Evolutionary conservation across 2,888 invertebrate genomes (phyloP), one percentile per base, ranked within the genome.

Genomic region (Drosophila demipolita): DNA sequence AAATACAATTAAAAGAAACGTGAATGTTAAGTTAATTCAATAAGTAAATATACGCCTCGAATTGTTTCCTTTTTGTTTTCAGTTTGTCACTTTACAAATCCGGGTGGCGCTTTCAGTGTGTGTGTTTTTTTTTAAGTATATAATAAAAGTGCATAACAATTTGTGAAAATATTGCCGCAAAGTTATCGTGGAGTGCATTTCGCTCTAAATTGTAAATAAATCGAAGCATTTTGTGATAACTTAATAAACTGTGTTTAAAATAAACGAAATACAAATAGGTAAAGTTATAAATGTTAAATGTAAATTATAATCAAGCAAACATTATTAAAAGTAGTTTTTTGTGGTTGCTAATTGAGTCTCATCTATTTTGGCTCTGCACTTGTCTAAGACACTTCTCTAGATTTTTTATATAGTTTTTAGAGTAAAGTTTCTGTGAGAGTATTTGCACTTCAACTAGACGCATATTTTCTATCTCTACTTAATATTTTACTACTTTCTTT

Each of bases 1-100:
- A 42, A 63, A 63, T 20, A 50, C 54, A 66, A 55, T 60, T 36
- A 35, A 48, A 65, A 55, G 48, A 57, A 75, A 67, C 65, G 65
- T 65, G 78, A 75, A 72, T 78, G 64, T 48, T 62, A 48, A 75
- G 63, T 72, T 72, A 68, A 78, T 78, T 63, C 49, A 79, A 59
- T 54, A 67, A 72, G 52, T 52, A 62, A 78, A 78, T 71, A 74
- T 74, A 52, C 63, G 48, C 29, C 3, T 17, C 49, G 53, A 36
- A 38, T 70, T 70, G 36, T 71, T 60, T 67, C 40, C 66, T 33
- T 11, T 62, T 66, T 40, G 20, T 23, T 63, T 64, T 60, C 66
- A 64, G 76, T 72, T 71, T 70, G 70, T 36, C 71, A 70, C 70
- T 72, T 49, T 15, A 54, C 70, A 63, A 45, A 49, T 62, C 52